Percentiles rank a stretch among this genome's conserved stretches.
Conservation (phyloP, 1,140 invertebrate species). For the Drosophila melanica region DNA sequence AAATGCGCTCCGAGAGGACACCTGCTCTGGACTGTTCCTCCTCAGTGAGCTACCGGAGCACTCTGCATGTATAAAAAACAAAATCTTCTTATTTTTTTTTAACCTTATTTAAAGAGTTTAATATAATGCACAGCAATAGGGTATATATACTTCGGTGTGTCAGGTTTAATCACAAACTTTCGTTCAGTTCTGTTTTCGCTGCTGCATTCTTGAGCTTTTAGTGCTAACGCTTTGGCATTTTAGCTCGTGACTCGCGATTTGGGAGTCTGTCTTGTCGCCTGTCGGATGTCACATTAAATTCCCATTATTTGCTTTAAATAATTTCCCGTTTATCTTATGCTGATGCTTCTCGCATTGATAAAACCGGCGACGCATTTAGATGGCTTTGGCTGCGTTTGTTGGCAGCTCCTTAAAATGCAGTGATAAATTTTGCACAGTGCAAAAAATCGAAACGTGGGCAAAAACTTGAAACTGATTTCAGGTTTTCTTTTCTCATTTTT, state of each 20-base stretch:
- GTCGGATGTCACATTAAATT: slow-evolving; percentile 79
- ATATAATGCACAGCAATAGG: not conserved
- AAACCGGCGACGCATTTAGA: slow-evolving; percentile 38
- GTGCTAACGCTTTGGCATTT: slow-evolving; percentile 44
- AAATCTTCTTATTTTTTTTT: too few species aligned
- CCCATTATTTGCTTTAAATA: slow-evolving; percentile 79
- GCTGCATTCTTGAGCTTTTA: not conserved
- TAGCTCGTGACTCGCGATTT: slow-evolving; percentile 17
- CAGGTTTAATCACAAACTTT: not conserved
- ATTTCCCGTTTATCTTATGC: slow-evolving; percentile 64
- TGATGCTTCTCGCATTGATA: slow-evolving; percentile 49
- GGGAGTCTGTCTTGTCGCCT: slow-evolving; percentile 61
- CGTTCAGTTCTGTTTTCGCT: slow-evolving; percentile 17
- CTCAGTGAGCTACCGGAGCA: too few species aligned
- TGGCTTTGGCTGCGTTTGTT: slow-evolving; percentile 51
- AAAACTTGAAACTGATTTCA: slow-evolving; percentile 25
- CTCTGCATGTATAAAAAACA: too few species aligned
- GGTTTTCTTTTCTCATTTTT: slow-evolving; percentile 32
- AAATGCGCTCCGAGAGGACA: too few species aligned
- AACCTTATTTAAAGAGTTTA: too few species aligned
- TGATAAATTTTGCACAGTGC: slow-evolving; percentile 48
- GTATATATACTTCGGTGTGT: not conserved
- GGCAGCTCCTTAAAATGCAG: slow-evolving; percentile 41
- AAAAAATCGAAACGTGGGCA: slow-evolving; percentile 1
- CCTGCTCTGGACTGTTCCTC: too few species aligned